Percentiles rank a stretch among this genome's conserved stretches.
phyloP scores from a whole-genome alignment of 2,888 invertebrate species.

The Acleris emargana region DNA sequence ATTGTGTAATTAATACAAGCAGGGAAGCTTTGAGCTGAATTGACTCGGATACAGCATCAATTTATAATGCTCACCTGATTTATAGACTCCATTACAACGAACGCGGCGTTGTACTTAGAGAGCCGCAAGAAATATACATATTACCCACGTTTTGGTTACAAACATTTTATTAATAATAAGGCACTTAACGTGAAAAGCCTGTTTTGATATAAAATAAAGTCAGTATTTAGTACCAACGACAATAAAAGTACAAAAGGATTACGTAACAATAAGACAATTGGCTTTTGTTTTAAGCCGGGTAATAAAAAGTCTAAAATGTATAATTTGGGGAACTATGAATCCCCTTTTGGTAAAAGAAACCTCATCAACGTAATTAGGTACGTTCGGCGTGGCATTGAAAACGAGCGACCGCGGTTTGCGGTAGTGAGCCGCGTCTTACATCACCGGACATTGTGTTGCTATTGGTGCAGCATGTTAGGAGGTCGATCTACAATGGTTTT shows the following conservation, averaged over 20 bases:
- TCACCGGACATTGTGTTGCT: conserved; percentile 15
- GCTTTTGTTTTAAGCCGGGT: conserved; percentile 1
- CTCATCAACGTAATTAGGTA: neutral
- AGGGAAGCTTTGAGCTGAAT: neutral
- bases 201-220: neutral
- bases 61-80: conserved; percentile 6
- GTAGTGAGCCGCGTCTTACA: conserved; percentile 8
- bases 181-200: neutral
- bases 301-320: conserved; percentile 10
- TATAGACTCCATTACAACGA: conserved; percentile 16
- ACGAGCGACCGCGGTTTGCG: neutral
- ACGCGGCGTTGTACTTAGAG: neutral
- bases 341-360: conserved; percentile 20
- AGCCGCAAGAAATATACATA: conserved; percentile 6
- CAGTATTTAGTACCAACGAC: neutral
- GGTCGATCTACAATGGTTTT: conserved; percentile 17
- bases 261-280: conserved; percentile 10
- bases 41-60: neutral
- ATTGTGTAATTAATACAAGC: neutral
- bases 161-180: neutral
- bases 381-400: conserved; percentile 10
- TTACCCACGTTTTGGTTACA: neutral
- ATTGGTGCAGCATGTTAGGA: conserved; percentile 5
- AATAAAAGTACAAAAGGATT: conserved; percentile 2
- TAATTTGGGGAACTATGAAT: conserved; percentile 5